phyloP scores from a whole-genome alignment of 2,888 invertebrate species.

The Erebia aethiops region DNA sequence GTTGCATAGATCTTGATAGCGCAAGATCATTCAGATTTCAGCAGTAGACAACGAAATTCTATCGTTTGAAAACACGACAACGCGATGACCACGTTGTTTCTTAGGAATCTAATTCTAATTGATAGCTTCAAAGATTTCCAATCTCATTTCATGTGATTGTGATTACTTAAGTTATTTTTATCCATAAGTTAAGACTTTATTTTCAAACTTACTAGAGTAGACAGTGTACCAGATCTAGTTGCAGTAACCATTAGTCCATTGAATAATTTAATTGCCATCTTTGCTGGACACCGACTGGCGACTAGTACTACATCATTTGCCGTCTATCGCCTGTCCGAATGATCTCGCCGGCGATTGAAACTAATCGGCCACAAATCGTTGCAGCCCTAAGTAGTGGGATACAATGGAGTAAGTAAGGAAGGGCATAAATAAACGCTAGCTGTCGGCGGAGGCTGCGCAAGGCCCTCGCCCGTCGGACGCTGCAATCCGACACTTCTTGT shows the following conservation, averaged over 20 bases:
- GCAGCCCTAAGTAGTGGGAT: constrained; percentile 40
- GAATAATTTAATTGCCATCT: constrained; percentile 22
- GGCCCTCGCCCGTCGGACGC: constrained; percentile 56
- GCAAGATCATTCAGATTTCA: too few relatives aligned
- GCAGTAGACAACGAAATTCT: too few relatives aligned
- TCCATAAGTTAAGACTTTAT: too few relatives aligned
- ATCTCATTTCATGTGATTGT: too few relatives aligned
- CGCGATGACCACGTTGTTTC: too few relatives aligned
- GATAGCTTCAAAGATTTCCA: too few relatives aligned
- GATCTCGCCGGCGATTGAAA: constrained; percentile 34
- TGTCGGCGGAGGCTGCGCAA: constrained; percentile 55
- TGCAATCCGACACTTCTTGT: constrained; percentile 76
- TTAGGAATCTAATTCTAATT: too few relatives aligned
- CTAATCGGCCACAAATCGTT: constrained; percentile 40
- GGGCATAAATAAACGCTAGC: constrained; percentile 46
- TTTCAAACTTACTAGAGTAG: neutral
- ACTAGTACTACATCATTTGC: constrained; percentile 31
- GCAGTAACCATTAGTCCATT: neutral
- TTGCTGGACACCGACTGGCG: constrained; percentile 18
- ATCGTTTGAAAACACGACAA: too few relatives aligned
- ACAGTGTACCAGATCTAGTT: neutral
- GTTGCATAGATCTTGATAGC: too few relatives aligned
- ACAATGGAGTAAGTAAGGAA: constrained; percentile 45
- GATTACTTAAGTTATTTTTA: too few relatives aligned
- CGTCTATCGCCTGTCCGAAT: constrained; percentile 31